A percentile compares a stretch with the other conserved stretches of the same genome.
Evolutionary conservation across 64 coral and sea anemone genomes (phyloP).

Genomic region (Catalaphyllia jardinei): DNA sequence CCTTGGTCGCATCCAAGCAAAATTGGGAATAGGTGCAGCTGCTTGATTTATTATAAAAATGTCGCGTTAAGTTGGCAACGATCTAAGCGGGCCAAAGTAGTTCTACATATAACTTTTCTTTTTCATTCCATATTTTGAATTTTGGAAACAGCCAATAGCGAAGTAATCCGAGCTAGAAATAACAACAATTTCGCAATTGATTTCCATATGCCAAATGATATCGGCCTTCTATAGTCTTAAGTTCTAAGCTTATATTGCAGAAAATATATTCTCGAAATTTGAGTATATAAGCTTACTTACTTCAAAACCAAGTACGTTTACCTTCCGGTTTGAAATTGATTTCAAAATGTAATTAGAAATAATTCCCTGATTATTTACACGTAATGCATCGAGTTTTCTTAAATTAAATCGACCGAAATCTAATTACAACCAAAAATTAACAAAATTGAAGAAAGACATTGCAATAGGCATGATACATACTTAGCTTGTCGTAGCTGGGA

Average conservation of each 20-base stretch:
- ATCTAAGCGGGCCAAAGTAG: background rate
- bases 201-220: background rate
- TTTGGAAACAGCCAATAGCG: background rate
- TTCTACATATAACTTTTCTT: no score
- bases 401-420: background rate
- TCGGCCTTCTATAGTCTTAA: background rate
- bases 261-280: background rate
- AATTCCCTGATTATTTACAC: background rate
- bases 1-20: background rate
- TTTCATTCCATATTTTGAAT: no score
- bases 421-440: background rate
- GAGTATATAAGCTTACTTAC: background rate
- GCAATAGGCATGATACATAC: background rate
- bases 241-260: background rate
- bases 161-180: background rate
- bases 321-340: background rate
- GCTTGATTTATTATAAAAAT: background rate
- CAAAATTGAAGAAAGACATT: background rate
- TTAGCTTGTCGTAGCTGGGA: background rate
- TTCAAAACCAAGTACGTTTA: background rate
- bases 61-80: background rate
- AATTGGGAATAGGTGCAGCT: background rate
- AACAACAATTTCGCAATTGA: background rate
- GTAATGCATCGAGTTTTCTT: background rate
- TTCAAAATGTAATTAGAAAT: background rate